A percentile compares a stretch with the other conserved stretches of the same genome.
phyloP scores from a whole-genome alignment of 2,888 invertebrate species.

The Disparrhopalites patrizii region DNA sequence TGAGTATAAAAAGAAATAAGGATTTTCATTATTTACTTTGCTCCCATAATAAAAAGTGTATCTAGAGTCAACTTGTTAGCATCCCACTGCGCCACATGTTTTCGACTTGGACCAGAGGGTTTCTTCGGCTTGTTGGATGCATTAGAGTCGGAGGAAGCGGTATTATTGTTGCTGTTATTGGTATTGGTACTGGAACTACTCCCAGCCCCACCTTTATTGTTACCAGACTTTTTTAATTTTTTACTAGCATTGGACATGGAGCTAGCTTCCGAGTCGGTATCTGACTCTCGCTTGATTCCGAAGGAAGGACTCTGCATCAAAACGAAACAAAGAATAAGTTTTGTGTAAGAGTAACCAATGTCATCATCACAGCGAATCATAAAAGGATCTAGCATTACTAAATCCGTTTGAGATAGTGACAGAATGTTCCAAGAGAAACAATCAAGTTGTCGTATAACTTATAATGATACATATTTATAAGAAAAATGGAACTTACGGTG shows the following conservation, averaged over 20 bases:
- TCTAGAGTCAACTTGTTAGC: constrained; percentile 65
- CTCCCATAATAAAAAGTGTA: constrained; percentile 76
- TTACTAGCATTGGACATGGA: constrained; percentile 49
- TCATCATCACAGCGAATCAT: too few relatives aligned
- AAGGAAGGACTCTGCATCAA: constrained; percentile 56
- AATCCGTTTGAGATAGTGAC: too few relatives aligned
- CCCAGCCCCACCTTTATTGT: constrained; percentile 32
- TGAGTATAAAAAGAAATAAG: too few relatives aligned
- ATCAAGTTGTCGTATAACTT: background rate
- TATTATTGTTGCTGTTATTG: constrained; percentile 38
- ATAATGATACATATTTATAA: background rate
- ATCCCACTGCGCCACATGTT: constrained; percentile 64
- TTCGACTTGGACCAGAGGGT: constrained; percentile 47
- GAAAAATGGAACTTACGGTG: constrained; percentile 32
- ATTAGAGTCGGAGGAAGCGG: constrained; percentile 32
- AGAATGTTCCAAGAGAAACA: background rate
- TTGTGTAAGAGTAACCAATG: too few relatives aligned
- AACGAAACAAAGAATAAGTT: constrained; percentile 9
- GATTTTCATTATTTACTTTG: constrained; percentile 57
- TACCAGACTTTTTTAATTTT: constrained; percentile 47
- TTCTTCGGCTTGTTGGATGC: constrained; percentile 47
- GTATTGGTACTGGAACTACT: constrained; percentile 23
- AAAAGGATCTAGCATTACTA: too few relatives aligned
- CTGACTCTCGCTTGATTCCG: constrained; percentile 63
- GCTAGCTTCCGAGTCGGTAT: constrained; percentile 62